Base-by-base conservation (phyloP, 1,140 invertebrate species). In the Cardiocondyla obscurior region DNA sequence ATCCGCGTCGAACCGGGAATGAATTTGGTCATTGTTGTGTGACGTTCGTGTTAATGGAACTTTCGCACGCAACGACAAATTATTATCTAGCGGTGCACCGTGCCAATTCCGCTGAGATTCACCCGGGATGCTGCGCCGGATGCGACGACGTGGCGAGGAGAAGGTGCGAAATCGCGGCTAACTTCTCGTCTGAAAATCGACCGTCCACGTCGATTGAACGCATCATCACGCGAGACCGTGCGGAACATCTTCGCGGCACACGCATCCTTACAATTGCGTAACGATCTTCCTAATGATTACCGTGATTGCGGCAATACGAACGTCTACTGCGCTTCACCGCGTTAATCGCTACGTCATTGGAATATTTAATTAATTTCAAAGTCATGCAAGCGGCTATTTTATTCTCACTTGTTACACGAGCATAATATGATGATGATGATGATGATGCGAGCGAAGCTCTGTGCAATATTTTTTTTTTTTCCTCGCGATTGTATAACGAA, bases 21-120 rank as follows among this genome's bases (percentile, higher is more conserved):
- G 83, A 65, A 87, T 87, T 87, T 55, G 73, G 58, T 74, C 64
- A 88, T 87, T 62, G 77, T 81, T 70, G 72, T 64, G 58, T 73
- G 82, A 87, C 86, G 86, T 77, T 85, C 65, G 70, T 62, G 67
- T 64, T 85, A 83, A 72, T 87, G 44, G 46, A 55, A 85, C 46
- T 62, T 82, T 74, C 62, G 74, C 76, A 84, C 76, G 60, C 69
- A 82, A 86, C 67, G 57, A 62, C 57, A 53, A 55, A 81, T 85
- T 72, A 67, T 77, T 72, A 85, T 83, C 60, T 77, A 57, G 25
- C 42, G 42, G 69, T 39, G 70, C 12, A 39, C 39, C 70, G 44
- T 42, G 58, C 22, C 65, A 65, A 77, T 69, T 79, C 49, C 22
- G 3, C 19, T 0, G 22, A 64, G n/a, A 69, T 79, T 79, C n/a